A percentile compares a stretch with the other conserved stretches of the same genome.
Conservation (phyloP, 2,797 vertebrate genomes). For the Harpagifer antarcticus region DNA sequence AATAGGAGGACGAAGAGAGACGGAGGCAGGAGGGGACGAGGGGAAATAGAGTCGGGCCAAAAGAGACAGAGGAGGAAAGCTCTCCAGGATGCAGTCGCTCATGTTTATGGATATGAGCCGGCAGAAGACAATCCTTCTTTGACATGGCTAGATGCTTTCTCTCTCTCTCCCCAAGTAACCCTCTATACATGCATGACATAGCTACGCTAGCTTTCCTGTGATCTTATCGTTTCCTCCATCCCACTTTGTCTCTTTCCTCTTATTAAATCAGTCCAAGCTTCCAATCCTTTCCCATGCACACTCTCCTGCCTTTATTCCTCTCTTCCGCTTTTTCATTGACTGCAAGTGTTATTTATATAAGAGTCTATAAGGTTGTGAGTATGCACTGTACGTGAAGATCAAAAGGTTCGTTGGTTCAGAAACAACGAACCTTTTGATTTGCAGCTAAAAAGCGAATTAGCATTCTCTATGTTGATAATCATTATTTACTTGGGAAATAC, state of each 20-base stretch:
- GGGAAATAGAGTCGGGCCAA: conserved; percentile 10
- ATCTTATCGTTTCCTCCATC: conserved; percentile 29
- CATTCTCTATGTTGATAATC: background rate
- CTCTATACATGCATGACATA: conserved; percentile 56
- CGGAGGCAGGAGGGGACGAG: background rate
- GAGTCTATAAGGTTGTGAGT: background rate
- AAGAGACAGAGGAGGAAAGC: conserved; percentile 10
- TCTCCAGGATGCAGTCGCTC: conserved; percentile 52
- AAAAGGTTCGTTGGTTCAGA: background rate
- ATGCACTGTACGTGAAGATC: background rate
- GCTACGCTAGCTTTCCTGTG: conserved; percentile 53
- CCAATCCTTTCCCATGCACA: conserved; percentile 14
- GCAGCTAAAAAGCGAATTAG: background rate
- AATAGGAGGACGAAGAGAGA: background rate
- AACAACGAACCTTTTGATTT: background rate
- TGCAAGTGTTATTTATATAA: conserved; percentile 4
- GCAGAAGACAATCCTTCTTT: conserved; percentile 74
- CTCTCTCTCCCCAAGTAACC: conserved; percentile 39
- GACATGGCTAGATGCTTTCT: conserved; percentile 55
- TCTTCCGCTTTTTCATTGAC: conserved; percentile 9
- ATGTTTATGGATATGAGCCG: conserved; percentile 78
- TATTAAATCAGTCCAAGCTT: conserved; percentile 29
- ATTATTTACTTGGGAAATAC: background rate
- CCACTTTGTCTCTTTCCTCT: conserved; percentile 16
- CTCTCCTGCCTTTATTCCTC: conserved; percentile 10